Base-by-base conservation (phyloP, 2,888 invertebrate species). In the Epinotia bilunana region DNA sequence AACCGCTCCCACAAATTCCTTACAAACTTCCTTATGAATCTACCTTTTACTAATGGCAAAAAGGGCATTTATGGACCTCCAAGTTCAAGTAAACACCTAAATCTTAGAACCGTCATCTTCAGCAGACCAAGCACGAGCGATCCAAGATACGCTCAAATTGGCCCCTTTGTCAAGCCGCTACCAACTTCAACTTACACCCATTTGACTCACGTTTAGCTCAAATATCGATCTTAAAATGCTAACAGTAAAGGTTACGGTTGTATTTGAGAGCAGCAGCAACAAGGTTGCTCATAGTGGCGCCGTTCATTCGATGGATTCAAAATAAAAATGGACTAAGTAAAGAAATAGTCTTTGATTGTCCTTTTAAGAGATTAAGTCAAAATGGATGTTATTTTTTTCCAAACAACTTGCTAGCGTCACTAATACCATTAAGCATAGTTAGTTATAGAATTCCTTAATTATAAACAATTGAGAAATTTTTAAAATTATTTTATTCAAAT, bases 121-220 rank as follows among this genome's bases (percentile, higher is more conserved):
- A 90, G 91, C 88, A 87, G 90, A 89, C 89, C 91, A 91, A 86
- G 91, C 92, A 93, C 91, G 91, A 90, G 75, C 87, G 88, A 89
- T 90, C 83, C 80, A 79, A 87, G 92, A 91, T 90, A 89, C 82
- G 86, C 87, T 87, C 83, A 86, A 89, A 89, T 90, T 83, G 87
- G 84, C 85, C 86, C 88, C 89, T 91, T 92, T 91, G 91, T 91
- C 91, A 90, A 88, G 86, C 86, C 86, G 75, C 84, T 84, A 76
- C 78, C 73, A 69, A 76, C 77, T 67, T 67, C 33, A 53, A 67
- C 49, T 6, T 61, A 57, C 61, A 67, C 53, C 39, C 33, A 53
- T 39, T 33, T 28, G 57, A 61, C 43, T 33, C 55, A 71, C 12
- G 9, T 12, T 28, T 11, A 33, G 18, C 16, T 61, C 61, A 7